phyloP scores from a whole-genome alignment of 1,140 invertebrate species.

The Orussus abietinus region DNA sequence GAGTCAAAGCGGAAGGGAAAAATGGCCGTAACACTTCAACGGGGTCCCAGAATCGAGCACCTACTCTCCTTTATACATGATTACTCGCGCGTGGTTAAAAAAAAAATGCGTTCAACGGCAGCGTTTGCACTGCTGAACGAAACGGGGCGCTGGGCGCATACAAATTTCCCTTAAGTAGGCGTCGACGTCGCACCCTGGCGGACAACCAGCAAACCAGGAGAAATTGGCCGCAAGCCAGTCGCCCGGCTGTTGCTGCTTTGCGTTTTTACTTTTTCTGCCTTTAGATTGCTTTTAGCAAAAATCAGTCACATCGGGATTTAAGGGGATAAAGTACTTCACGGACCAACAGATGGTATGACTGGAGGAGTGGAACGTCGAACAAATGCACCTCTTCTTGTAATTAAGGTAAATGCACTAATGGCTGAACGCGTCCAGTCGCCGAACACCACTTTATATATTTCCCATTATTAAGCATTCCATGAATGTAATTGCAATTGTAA shows the following conservation, averaged over 20 bases:
- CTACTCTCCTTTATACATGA: conserved; percentile 28
- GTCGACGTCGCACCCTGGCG: conserved; percentile 44
- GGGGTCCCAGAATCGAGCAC: conserved; percentile 17
- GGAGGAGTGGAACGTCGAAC: too few relatives aligned
- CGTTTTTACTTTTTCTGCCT: conserved; percentile 10
- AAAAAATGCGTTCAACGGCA: conserved; percentile 41
- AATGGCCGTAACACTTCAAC: conserved; percentile 13
- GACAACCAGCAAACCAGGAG: conserved; percentile 35
- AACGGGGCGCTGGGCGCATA: conserved; percentile 47
- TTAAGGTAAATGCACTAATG: too few relatives aligned
- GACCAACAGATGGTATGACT: too few relatives aligned
- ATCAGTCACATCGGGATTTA: too few relatives aligned
- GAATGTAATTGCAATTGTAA: too few relatives aligned
- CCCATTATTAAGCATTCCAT: too few relatives aligned
- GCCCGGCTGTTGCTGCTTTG: conserved; percentile 27
- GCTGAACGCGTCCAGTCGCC: too few relatives aligned
- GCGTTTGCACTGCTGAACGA: conserved; percentile 52
- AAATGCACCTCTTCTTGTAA: too few relatives aligned
- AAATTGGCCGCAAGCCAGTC: conserved; percentile 41
- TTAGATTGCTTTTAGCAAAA: too few relatives aligned
- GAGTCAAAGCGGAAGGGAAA: conserved; percentile 4
- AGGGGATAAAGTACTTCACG: too few relatives aligned
- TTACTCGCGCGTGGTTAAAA: too few relatives aligned
- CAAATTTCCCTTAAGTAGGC: conserved; percentile 53
- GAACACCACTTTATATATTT: too few relatives aligned